phyloP scores from a whole-genome alignment of 2,797 vertebrate species.

The Tachyglossus aculeatus region DNA sequence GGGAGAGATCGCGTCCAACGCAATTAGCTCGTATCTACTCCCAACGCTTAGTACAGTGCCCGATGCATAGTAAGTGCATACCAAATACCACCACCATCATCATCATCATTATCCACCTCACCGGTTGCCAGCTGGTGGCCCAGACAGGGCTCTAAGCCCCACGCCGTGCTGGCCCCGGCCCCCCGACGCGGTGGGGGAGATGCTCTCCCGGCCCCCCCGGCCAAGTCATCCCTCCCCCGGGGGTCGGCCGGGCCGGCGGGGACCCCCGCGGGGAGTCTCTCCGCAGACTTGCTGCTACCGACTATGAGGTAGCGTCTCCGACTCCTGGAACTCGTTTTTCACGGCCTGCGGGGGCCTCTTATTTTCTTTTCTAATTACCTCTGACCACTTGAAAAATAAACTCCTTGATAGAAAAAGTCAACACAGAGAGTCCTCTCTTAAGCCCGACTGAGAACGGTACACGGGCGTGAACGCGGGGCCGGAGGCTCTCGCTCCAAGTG shows the following conservation, averaged over 20 bases:
- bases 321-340: conserved; percentile 80
- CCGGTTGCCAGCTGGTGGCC: not conserved
- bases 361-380: conserved; percentile 70
- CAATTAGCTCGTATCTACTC: no score
- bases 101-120: not conserved
- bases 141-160: conserved; percentile 16
- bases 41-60: no score
- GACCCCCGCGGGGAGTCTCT: conserved; percentile 72
- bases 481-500: no score
- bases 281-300: conserved; percentile 72
- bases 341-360: conserved; percentile 67
- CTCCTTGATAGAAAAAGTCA: conserved; percentile 73
- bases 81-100: no score
- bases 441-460: conserved; percentile 63
- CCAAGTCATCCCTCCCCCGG: conserved; percentile 60
- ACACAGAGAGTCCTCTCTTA: conserved; percentile 70
- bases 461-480: conserved; percentile 64
- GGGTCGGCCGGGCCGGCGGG: conserved; percentile 64
- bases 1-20: no score
- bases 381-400: conserved; percentile 69
- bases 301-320: conserved; percentile 82
- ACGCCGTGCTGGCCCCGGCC: conserved; percentile 46
- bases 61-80: no score
- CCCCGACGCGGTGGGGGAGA: conserved; percentile 48
- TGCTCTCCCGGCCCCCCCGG: conserved; percentile 34